phyloP scores from a whole-genome alignment of 1,140 invertebrate species.

The Cotesia chilonis region DNA sequence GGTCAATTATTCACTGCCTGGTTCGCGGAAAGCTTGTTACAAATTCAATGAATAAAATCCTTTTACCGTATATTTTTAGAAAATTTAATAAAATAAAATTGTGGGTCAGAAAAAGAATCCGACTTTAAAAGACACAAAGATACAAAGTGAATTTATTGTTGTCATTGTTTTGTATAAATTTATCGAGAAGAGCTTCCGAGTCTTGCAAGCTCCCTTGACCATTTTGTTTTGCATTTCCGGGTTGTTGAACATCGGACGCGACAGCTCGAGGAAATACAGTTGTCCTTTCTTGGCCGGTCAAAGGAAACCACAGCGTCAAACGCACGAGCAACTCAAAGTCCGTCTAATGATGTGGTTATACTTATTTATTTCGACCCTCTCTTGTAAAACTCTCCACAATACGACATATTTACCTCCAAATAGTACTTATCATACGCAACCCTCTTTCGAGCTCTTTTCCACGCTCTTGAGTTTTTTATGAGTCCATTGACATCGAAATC shows the following conservation, averaged over 20 bases:
- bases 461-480: no score
- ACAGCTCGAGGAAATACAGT: constrained; percentile 39
- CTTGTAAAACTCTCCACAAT: background rate
- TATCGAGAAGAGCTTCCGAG: background rate
- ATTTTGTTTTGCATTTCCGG: constrained; percentile 64
- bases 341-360: constrained; percentile 62
- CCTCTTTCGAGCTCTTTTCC: no score
- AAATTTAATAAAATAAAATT: no score
- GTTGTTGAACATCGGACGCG: constrained; percentile 51
- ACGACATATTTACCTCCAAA: background rate
- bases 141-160: constrained; percentile 1
- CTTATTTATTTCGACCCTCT: constrained; percentile 31
- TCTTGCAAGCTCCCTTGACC: constrained; percentile 40
- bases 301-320: constrained; percentile 61
- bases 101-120: background rate
- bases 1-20: no score
- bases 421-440: no score
- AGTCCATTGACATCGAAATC: no score
- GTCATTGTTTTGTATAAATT: background rate
- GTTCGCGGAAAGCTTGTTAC: no score
- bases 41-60: no score
- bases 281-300: constrained; percentile 50
- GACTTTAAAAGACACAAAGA: no score
- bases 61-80: no score
- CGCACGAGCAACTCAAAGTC: constrained; percentile 50